Evolutionary conservation across 2,113 vertebrate species (phyloP).

Genomic region (Aegotheles bennettii): DNA sequence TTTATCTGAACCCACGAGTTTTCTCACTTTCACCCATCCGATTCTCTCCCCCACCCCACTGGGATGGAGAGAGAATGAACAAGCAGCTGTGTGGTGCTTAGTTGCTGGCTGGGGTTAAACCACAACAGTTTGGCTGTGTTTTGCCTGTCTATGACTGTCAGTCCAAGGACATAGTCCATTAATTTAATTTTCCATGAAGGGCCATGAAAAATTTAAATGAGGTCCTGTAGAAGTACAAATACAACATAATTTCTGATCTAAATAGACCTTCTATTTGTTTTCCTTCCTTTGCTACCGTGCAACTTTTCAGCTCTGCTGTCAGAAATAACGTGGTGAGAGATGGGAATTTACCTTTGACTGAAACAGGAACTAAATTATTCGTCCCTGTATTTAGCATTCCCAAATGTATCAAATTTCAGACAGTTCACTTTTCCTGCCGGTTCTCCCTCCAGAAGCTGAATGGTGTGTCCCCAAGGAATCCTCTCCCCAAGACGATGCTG

Average conservation of each 20-base stretch:
- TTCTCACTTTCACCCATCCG: not conserved
- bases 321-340: not conserved
- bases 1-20: rapidly evolving
- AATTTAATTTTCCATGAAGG: not conserved
- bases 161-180: not conserved
- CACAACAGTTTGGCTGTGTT: rapidly evolving
- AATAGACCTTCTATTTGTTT: not conserved
- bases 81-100: rapidly evolving
- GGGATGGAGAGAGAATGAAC: rapidly evolving
- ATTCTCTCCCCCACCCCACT: not conserved
- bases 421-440: not conserved
- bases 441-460: not conserved
- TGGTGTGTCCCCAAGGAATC: not conserved
- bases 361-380: not conserved
- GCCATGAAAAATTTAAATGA: not conserved
- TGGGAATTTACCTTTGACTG: not conserved
- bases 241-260: not conserved
- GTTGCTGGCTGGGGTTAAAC: not conserved
- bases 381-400: not conserved
- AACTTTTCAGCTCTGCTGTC: not conserved
- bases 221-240: not conserved
- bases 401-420: not conserved
- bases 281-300: not conserved
- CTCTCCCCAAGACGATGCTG: not conserved
- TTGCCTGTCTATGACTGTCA: not conserved